Evolutionary conservation across 2,888 invertebrate genomes (phyloP).

Genomic region (Caenorhabditis wallacei): DNA sequence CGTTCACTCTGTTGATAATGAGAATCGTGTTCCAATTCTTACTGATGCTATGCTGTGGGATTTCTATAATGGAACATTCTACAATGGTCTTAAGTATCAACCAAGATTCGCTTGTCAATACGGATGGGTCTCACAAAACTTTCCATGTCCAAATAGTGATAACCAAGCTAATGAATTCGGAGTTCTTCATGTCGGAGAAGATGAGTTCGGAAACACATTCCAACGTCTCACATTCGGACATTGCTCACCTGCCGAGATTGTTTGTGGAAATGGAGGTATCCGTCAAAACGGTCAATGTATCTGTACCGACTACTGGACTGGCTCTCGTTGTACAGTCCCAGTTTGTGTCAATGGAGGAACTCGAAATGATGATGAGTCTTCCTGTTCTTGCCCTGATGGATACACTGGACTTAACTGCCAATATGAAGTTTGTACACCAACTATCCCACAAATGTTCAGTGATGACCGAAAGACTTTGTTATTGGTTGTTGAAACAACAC

Average conservation of each 20-base stretch:
- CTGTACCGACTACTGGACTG: conserved; percentile 77
- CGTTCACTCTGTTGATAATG: conserved; percentile 59
- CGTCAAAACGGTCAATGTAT: conserved; percentile 74
- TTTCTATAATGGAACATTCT: conserved; percentile 70
- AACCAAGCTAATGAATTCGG: conserved; percentile 65
- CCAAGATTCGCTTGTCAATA: conserved; percentile 68
- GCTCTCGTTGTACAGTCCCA: conserved; percentile 69
- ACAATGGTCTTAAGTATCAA: conserved; percentile 72
- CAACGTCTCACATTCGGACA: conserved; percentile 73
- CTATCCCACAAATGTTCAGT: conserved; percentile 55
- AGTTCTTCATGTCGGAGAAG: conserved; percentile 75
- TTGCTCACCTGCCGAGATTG: conserved; percentile 58
- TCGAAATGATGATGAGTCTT: conserved; percentile 48
- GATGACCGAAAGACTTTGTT: conserved; percentile 69
- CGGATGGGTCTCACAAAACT: conserved; percentile 72
- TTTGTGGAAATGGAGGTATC: conserved; percentile 75
- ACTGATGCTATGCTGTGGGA: conserved; percentile 69
- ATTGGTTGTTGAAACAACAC: conserved; percentile 68
- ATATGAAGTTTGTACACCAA: conserved; percentile 56
- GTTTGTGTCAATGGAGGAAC: conserved; percentile 78
- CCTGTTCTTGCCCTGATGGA: conserved; percentile 74
- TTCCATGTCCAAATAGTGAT: conserved; percentile 72
- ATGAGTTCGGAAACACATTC: conserved; percentile 77
- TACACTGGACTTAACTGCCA: conserved; percentile 72
- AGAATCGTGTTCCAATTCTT: conserved; percentile 63